Percentiles rank a stretch among this genome's conserved stretches.
These are phyloP conservation scores for Paradisaea rubra DNA, from an alignment of 2,113 vertebrate species.

Conservation along the genomic window DNA sequence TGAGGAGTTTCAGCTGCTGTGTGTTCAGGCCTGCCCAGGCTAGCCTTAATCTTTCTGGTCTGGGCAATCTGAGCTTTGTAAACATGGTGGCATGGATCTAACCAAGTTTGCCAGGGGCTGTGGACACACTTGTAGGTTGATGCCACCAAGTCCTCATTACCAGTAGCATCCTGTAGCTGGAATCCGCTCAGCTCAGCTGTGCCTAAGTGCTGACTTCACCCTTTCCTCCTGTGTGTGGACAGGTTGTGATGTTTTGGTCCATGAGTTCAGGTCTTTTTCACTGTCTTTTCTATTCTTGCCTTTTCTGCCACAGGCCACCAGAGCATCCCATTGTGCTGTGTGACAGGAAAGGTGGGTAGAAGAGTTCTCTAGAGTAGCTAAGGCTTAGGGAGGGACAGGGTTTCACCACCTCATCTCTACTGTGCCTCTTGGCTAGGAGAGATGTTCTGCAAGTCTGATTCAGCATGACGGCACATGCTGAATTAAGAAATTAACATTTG, in stretches of 20 bases:
- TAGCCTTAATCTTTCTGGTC: neutral
- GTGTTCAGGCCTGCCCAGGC: neutral
- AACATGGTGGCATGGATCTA: neutral
- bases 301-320: neutral
- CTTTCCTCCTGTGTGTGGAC: neutral
- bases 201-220: rapidly evolving
- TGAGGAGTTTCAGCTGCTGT: neutral
- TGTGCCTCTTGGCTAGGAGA: neutral
- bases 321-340: neutral
- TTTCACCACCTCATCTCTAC: neutral
- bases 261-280: neutral
- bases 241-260: neutral
- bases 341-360: neutral
- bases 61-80: neutral
- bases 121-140: neutral
- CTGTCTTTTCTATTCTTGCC: neutral
- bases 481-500: neutral
- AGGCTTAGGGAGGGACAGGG: neutral
- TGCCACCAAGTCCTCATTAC: neutral
- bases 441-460: neutral
- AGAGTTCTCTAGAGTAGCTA: neutral
- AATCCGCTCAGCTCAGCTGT: neutral
- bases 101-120: neutral
- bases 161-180: neutral
- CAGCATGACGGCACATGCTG: neutral